Percentiles rank a stretch among this genome's conserved stretches.
Conservation (phyloP, 2,113 vertebrate genomes). For the Hippocampus comes region DNA sequence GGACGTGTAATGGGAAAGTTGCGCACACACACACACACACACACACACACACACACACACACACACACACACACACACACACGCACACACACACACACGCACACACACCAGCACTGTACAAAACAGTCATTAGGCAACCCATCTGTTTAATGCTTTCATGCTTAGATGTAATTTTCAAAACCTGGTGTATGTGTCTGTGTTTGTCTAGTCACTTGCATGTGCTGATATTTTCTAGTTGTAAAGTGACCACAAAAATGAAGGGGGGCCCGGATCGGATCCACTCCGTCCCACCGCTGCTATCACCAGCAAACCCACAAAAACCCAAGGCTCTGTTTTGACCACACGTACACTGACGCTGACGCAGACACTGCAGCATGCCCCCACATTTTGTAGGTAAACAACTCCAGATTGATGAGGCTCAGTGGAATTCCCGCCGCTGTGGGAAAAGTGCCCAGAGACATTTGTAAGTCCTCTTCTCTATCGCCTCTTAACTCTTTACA, state of each 20-base stretch:
- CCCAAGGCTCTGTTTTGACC: conserved; percentile 72
- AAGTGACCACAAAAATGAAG: conserved; percentile 73
- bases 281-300: conserved; percentile 42
- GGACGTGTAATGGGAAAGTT: conserved; percentile 64
- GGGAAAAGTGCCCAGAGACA: conserved; percentile 72
- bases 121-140: conserved; percentile 74
- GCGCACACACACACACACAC: conserved; percentile 16
- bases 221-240: conserved; percentile 76
- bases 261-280: conserved; percentile 70
- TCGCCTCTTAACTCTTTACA: conserved; percentile 62
- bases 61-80: too few relatives aligned
- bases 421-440: conserved; percentile 57
- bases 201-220: conserved; percentile 53
- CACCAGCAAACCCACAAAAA: conserved; percentile 57
- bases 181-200: conserved; percentile 70
- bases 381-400: conserved; percentile 75
- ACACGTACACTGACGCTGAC: conserved; percentile 53
- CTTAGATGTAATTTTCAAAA: conserved; percentile 78
- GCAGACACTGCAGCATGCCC: conserved; percentile 51
- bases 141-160: conserved; percentile 79
- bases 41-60: too few relatives aligned
- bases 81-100: conserved; percentile 49
- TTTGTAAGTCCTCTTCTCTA: conserved; percentile 59
- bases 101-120: conserved; percentile 70
- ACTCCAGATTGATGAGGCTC: conserved; percentile 70